These are phyloP conservation scores for Lordiphosa mommai DNA, from an alignment of 1,140 invertebrate genomes.

Conservation along the genomic window DNA sequence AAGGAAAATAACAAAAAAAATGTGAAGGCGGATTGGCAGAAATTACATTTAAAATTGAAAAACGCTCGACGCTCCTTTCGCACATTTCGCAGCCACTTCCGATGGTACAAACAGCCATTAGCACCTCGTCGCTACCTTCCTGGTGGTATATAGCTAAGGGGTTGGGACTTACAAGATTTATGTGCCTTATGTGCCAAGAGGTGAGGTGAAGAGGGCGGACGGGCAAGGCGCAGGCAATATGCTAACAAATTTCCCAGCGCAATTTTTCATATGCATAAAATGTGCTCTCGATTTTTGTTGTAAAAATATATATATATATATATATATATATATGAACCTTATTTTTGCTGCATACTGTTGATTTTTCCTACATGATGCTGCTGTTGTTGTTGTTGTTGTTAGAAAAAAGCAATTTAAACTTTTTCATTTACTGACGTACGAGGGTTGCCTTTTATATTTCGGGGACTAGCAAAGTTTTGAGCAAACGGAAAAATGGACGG, in stretches of 20 bases:
- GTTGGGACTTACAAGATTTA: slow-evolving; percentile 47
- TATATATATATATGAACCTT: background rate
- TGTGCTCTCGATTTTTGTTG: background rate
- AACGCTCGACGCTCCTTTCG: slow-evolving; percentile 29
- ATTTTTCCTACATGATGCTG: slow-evolving; percentile 23
- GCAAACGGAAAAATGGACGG: too few relatives aligned
- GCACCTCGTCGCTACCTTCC: slow-evolving; percentile 50
- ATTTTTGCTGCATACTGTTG: slow-evolving; percentile 5
- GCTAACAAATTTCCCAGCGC: slow-evolving; percentile 40
- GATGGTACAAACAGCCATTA: slow-evolving; percentile 53
- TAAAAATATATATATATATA: background rate
- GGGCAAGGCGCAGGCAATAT: slow-evolving; percentile 21
- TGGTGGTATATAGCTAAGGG: slow-evolving; percentile 5
- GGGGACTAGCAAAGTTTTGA: too few relatives aligned
- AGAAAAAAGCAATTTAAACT: slow-evolving; percentile 50
- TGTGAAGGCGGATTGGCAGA: slow-evolving; percentile 21
- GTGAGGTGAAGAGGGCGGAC: too few relatives aligned
- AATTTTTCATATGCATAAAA: slow-evolving; percentile 19
- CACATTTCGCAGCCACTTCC: slow-evolving; percentile 43
- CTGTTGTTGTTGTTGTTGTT: slow-evolving; percentile 32
- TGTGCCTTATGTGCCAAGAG: slow-evolving; percentile 54
- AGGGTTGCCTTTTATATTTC: too few relatives aligned
- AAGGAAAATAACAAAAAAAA: slow-evolving; percentile 2
- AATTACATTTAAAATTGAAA: slow-evolving; percentile 74
- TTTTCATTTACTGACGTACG: slow-evolving; percentile 32